Conservation (phyloP, 2,888 invertebrate species). For the Yponomeuta sedellus region DNA sequence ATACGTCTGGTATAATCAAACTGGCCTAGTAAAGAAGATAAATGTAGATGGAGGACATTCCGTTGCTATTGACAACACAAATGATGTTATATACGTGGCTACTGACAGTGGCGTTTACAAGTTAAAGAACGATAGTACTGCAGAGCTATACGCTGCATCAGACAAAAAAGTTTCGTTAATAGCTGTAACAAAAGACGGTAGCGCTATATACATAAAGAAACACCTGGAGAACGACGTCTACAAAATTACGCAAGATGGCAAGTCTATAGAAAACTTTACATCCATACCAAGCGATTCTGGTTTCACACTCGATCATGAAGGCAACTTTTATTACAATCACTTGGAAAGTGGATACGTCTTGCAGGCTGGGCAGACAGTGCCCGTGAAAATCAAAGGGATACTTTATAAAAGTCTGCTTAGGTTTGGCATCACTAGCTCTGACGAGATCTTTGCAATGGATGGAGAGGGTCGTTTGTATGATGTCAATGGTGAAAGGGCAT, state of each 20-base stretch:
- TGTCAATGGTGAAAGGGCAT: constrained; percentile 51
- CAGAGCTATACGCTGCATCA: constrained; percentile 50
- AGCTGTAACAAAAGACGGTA: constrained; percentile 50
- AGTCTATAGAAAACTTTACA: constrained; percentile 46
- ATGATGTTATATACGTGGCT: constrained; percentile 62
- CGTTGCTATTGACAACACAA: constrained; percentile 63
- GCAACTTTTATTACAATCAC: constrained; percentile 62
- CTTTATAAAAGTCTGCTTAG: too few relatives aligned
- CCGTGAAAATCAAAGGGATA: constrained; percentile 62
- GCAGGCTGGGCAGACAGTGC: constrained; percentile 42
- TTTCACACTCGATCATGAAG: constrained; percentile 52
- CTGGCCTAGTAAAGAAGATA: constrained; percentile 49
- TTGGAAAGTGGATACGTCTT: constrained; percentile 58
- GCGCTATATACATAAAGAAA: too few relatives aligned
- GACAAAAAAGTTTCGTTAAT: constrained; percentile 68
- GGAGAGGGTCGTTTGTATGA: constrained; percentile 56
- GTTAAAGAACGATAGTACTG: constrained; percentile 53
- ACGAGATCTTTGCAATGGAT: constrained; percentile 62
- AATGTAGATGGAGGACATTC: constrained; percentile 65
- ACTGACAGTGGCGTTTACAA: constrained; percentile 69
- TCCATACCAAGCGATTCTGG: constrained; percentile 63
- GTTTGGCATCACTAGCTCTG: too few relatives aligned
- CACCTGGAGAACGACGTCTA: constrained; percentile 65
- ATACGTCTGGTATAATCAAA: constrained; percentile 42
- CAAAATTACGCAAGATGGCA: constrained; percentile 52